Evolutionary conservation across 2,888 invertebrate genomes (phyloP), one percentile per base, ranked within the genome.

Genomic region (Tryphoninae sp.): DNA sequence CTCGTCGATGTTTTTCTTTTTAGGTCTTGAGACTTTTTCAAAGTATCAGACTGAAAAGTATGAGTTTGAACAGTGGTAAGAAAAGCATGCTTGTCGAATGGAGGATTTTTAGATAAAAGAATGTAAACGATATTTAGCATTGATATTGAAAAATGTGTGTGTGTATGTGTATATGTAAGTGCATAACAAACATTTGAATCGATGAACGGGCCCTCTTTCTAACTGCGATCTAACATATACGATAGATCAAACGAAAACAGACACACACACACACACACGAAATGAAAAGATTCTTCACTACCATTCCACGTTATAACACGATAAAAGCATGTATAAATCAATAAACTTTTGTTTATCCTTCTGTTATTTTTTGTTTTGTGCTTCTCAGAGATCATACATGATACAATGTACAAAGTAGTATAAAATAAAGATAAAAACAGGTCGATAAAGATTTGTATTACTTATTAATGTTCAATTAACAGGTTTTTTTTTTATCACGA

Each of bases 351-450:
- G 86, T 84, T 88, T 89, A 89, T 90, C 86, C 53, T 77, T 80
- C 23, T 67, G 40, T 71, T 55, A 64, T 76, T 65, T 77, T 87
- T 89, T 87, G 85, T 89, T 91, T 91, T 92, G 91, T 91, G 91
- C 91, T 90, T 83, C 86, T 90, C 87, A 91, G 91, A 91, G 91
- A 91, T 91, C 91, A 90, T 90, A 89, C 89, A 89, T 88, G 87
- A 88, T 90, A 90, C 87, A 90, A 90, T 90, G 88, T 91, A 91
- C 89, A 91, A 91, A 91, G 89, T 91, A 90, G 90, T 91, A 91
- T 88, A 91, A 91, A 91, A 90, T 90, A 89, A 90, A 90, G 89
- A 84, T 83, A 89, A 89, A 88, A 87, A 84, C 84, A 87, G 87
- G 87, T 90, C 89, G 88, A 88, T 90, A 88, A 90, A 89, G 89